phyloP scores from a whole-genome alignment of 2,888 invertebrate genomes.

The Andricus curvator region DNA sequence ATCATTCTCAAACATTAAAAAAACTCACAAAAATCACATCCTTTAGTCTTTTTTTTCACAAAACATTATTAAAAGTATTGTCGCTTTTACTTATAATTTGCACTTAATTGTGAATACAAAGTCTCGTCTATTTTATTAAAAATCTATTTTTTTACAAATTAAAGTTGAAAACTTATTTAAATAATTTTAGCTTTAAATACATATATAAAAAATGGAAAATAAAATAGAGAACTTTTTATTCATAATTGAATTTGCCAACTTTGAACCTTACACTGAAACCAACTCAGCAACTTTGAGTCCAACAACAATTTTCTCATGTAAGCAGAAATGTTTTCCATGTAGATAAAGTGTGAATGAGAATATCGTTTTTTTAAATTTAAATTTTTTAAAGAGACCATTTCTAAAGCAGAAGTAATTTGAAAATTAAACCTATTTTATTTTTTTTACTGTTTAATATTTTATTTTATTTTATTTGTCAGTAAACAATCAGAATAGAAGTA shows the following conservation, averaged over 20 bases:
- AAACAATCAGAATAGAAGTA: slow-evolving; percentile 16
- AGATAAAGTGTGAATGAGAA: not conserved
- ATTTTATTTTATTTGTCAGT: not conserved
- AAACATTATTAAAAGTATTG: not conserved
- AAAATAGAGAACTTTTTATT: not conserved
- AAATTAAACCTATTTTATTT: not conserved
- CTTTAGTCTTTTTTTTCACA: not conserved
- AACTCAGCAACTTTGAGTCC: slow-evolving; percentile 4
- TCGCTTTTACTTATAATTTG: not conserved
- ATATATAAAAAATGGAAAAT: not conserved
- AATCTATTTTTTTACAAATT: no score
- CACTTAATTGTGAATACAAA: not conserved
- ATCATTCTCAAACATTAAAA: not conserved
- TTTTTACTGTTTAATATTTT: not conserved
- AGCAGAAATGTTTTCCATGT: slow-evolving; percentile 3
- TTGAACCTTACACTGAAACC: not conserved
- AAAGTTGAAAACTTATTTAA: not conserved
- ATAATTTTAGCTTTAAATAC: not conserved
- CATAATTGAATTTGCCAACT: not conserved
- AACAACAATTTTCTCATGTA: not conserved
- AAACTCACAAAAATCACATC: not conserved
- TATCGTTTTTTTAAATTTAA: not conserved
- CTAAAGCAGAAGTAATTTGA: not conserved
- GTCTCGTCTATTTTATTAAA: not conserved
- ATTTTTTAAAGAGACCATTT: not conserved